Evolutionary conservation across 2,113 vertebrate species (phyloP).

Genomic region (Stegostoma tigrinum): DNA sequence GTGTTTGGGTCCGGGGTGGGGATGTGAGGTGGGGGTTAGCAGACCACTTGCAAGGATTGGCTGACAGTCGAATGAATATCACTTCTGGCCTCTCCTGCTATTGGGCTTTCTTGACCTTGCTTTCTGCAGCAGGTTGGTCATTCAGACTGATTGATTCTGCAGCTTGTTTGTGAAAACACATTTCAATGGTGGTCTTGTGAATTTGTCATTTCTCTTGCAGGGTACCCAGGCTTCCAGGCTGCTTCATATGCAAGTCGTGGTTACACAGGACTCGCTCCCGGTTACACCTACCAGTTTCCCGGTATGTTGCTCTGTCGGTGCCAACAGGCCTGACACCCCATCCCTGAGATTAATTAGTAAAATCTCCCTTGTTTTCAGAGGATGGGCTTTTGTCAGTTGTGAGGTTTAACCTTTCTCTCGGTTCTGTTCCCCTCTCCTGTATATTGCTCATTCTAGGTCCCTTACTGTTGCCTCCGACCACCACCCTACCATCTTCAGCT

Average conservation of each 20-base stretch:
- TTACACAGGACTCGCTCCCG: constrained; percentile 91
- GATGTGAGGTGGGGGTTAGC: too few species aligned
- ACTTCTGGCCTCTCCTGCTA: too few species aligned
- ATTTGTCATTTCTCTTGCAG: constrained; percentile 49
- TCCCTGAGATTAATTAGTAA: background rate
- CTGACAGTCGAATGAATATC: background rate
- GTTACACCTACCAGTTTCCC: constrained; percentile 98
- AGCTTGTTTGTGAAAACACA: background rate
- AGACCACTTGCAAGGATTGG: background rate
- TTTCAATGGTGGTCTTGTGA: background rate
- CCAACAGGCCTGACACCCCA: background rate
- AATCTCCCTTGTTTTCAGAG: background rate
- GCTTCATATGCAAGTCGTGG: constrained; percentile 92
- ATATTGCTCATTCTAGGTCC: background rate
- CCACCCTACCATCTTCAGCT: constrained; percentile 10
- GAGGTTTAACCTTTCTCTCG: background rate
- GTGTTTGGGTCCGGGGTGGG: too few species aligned
- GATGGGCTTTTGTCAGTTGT: background rate
- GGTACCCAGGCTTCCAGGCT: constrained; percentile 95
- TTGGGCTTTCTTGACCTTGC: background rate
- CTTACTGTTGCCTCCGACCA: constrained; percentile 24
- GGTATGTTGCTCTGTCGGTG: constrained; percentile 60
- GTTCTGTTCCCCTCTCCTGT: too few species aligned
- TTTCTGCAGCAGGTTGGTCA: background rate
- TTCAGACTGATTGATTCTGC: background rate